These are phyloP conservation scores for Yponomeuta sedellus DNA, from an alignment of 2,888 invertebrate genomes.

Conservation along the genomic window DNA sequence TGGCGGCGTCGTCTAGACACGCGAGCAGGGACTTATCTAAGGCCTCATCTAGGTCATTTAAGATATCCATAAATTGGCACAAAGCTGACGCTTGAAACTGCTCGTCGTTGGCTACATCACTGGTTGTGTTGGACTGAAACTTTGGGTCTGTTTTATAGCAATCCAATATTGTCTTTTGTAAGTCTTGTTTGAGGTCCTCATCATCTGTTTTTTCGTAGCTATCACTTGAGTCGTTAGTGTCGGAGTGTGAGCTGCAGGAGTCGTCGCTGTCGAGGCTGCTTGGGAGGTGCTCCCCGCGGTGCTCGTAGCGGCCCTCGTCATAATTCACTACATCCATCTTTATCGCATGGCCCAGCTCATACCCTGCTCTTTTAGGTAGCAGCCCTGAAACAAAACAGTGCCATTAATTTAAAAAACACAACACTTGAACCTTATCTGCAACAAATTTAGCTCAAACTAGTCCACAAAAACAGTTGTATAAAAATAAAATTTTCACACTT, in stretches of 20 bases:
- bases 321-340: slow-evolving; percentile 66
- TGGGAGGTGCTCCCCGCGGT: slow-evolving; percentile 42
- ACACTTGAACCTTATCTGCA: neutral
- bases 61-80: slow-evolving; percentile 72
- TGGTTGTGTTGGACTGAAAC: slow-evolving; percentile 58
- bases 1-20: slow-evolving; percentile 57
- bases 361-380: slow-evolving; percentile 49
- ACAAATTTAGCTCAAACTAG: neutral
- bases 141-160: slow-evolving; percentile 68
- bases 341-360: slow-evolving; percentile 67
- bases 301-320: slow-evolving; percentile 61
- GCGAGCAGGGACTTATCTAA: slow-evolving; percentile 72
- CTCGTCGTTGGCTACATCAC: slow-evolving; percentile 63
- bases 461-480: too few relatives aligned
- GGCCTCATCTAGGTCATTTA: slow-evolving; percentile 77
- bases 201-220: slow-evolving; percentile 47
- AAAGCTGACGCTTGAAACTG: slow-evolving; percentile 69
- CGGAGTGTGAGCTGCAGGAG: slow-evolving; percentile 15
- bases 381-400: slow-evolving; percentile 55
- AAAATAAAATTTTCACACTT: slow-evolving; percentile 16
- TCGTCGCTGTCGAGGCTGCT: slow-evolving; percentile 52
- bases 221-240: slow-evolving; percentile 26
- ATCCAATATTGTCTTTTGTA: slow-evolving; percentile 65
- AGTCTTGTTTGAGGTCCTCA: slow-evolving; percentile 61
- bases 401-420: neutral